Evolutionary conservation across 2,888 invertebrate species (phyloP).

Genomic region (Cryptocephalus primarius): DNA sequence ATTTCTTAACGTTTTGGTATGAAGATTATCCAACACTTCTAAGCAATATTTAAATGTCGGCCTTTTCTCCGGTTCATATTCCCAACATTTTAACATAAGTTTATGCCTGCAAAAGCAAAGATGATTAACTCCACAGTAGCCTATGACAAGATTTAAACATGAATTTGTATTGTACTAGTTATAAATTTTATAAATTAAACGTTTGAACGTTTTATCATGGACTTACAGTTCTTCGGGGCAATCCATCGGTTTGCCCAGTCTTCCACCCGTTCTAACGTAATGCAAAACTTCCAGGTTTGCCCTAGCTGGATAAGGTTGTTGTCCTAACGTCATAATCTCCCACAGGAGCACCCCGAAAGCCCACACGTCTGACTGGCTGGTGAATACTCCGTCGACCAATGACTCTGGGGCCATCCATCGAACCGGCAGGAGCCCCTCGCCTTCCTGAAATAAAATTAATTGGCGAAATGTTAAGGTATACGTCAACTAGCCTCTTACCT

Average conservation of each 20-base stretch:
- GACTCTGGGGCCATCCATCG: slow-evolving; percentile 98
- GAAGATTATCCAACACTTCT: slow-evolving; percentile 44
- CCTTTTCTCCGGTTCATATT: slow-evolving; percentile 65
- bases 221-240: slow-evolving; percentile 74
- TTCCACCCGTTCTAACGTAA: slow-evolving; percentile 79
- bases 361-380: slow-evolving; percentile 96
- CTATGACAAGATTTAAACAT: too few relatives aligned
- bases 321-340: slow-evolving; percentile 94
- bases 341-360: slow-evolving; percentile 88
- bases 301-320: slow-evolving; percentile 91
- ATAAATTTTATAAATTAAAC: too few relatives aligned
- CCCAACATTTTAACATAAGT: slow-evolving; percentile 84
- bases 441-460: slow-evolving; percentile 27
- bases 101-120: slow-evolving; percentile 51
- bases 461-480: not conserved
- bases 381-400: slow-evolving; percentile 89
- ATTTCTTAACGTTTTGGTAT: slow-evolving; percentile 28
- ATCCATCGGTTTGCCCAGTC: slow-evolving; percentile 68
- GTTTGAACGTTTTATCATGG: not conserved
- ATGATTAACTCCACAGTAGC: not conserved
- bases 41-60: slow-evolving; percentile 81
- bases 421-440: slow-evolving; percentile 81
- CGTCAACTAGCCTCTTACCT: slow-evolving; percentile 29
- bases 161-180: too few relatives aligned
- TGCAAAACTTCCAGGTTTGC: slow-evolving; percentile 87